Percentiles rank a stretch among this genome's conserved stretches.
These are phyloP conservation scores for Poeciliopsis infans DNA, from an alignment of 2,797 vertebrate species.

Conservation along the genomic window DNA sequence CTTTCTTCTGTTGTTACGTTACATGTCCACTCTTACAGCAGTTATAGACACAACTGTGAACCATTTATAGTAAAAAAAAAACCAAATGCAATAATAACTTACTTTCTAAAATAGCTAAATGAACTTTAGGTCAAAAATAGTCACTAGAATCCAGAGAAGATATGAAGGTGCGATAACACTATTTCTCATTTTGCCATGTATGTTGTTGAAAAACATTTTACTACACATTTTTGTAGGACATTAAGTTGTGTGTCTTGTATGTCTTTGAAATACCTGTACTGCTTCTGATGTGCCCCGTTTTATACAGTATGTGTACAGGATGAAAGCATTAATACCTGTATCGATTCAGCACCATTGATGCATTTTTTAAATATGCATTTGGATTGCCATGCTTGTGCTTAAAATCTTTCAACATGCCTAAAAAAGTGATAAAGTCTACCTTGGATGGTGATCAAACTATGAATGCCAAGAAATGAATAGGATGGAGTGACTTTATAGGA, in stretches of 20 bases:
- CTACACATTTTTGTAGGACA: too few relatives aligned
- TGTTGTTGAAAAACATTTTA: not conserved
- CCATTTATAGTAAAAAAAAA: not conserved
- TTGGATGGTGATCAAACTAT: not conserved
- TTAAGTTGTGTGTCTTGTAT: not conserved
- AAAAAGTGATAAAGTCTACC: not conserved
- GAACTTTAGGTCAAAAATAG: not conserved
- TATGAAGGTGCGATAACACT: not conserved
- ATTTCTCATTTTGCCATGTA: not conserved
- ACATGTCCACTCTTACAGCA: not conserved
- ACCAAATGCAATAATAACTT: not conserved
- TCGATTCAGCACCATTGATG: not conserved
- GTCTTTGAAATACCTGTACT: not conserved
- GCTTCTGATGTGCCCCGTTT: not conserved
- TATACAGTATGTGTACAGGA: not conserved
- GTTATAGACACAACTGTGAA: not conserved
- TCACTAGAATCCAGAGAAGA: not conserved
- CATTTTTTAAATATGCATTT: not conserved
- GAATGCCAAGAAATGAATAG: not conserved
- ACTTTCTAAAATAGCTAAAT: not conserved
- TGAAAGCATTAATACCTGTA: not conserved
- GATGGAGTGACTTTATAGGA: constrained; percentile 55
- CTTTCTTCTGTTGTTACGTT: not conserved
- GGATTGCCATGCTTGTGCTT: not conserved
- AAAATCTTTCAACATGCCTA: not conserved